Evolutionary conservation across 2,797 vertebrate genomes (phyloP).

Genomic region (Eupleurogrammus muticus): DNA sequence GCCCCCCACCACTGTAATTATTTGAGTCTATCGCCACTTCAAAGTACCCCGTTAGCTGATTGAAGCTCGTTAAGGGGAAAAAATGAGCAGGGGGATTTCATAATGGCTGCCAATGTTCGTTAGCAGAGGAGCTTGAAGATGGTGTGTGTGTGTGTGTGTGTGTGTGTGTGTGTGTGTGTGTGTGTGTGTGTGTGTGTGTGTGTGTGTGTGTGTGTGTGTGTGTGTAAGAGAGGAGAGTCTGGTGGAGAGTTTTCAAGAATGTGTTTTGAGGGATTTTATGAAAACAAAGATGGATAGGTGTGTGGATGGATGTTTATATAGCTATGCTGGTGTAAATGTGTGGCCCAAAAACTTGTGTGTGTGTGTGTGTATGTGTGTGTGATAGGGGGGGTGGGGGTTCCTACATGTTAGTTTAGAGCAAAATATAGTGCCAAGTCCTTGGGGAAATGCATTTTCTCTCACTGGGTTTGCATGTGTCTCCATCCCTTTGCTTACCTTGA

Average conservation of each 20-base stretch:
- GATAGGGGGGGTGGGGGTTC: neutral
- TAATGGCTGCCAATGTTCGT: slow-evolving; percentile 49
- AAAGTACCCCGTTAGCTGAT: slow-evolving; percentile 62
- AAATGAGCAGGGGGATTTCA: slow-evolving; percentile 41
- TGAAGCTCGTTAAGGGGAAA: slow-evolving; percentile 59
- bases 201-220: slow-evolving; percentile 15
- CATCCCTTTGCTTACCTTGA: slow-evolving; percentile 51
- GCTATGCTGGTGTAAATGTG: slow-evolving; percentile 7
- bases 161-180: slow-evolving; percentile 12
- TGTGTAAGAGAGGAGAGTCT: neutral
- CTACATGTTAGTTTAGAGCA: slow-evolving; percentile 4
- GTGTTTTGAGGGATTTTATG: slow-evolving; percentile 28
- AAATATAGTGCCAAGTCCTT: neutral
- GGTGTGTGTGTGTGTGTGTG: slow-evolving; percentile 1
- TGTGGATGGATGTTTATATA: slow-evolving; percentile 21
- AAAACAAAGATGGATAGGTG: slow-evolving; percentile 15
- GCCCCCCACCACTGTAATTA: slow-evolving; percentile 40
- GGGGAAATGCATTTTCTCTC: neutral
- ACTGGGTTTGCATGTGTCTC: neutral
- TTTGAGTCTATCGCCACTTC: slow-evolving; percentile 55
- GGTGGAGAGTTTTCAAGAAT: neutral
- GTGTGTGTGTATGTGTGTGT: no score
- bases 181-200: slow-evolving; percentile 5
- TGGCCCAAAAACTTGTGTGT: slow-evolving; percentile 10
- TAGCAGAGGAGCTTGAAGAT: slow-evolving; percentile 37